Evolutionary conservation across 2,797 vertebrate genomes (phyloP).

Genomic region (Cheirogaleus major): DNA sequence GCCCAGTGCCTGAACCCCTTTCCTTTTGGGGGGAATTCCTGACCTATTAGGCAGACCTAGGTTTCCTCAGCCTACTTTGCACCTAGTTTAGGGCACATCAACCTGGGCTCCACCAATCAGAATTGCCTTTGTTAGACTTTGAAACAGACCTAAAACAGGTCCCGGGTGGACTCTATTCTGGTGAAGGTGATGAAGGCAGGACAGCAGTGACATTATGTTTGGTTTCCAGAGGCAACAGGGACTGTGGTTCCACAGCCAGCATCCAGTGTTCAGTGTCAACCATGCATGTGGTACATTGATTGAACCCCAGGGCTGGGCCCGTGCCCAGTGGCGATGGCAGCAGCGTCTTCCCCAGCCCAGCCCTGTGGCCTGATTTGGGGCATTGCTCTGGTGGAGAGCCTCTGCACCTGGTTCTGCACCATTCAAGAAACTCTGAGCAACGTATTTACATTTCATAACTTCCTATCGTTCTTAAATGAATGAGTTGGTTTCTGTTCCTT

Average conservation of each 20-base stretch:
- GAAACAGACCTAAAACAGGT: neutral
- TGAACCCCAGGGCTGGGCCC: neutral
- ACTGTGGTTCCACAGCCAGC: neutral
- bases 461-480: neutral
- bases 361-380: neutral
- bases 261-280: neutral
- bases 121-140: neutral
- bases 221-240: neutral
- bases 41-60: neutral
- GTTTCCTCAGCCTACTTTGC: neutral
- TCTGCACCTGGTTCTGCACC: neutral
- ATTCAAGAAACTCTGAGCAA: neutral
- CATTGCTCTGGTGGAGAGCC: neutral
- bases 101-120: neutral
- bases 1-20: neutral
- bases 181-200: neutral
- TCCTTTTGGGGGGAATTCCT: neutral
- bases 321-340: neutral
- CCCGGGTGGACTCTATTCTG: neutral
- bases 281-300: neutral
- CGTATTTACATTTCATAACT: neutral
- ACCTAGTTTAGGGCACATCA: neutral
- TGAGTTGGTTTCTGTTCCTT: neutral
- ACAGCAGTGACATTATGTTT: neutral
- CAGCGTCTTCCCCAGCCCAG: neutral